Base-by-base conservation (phyloP, 2,888 invertebrate species). In the Cantharis flavilabris region DNA sequence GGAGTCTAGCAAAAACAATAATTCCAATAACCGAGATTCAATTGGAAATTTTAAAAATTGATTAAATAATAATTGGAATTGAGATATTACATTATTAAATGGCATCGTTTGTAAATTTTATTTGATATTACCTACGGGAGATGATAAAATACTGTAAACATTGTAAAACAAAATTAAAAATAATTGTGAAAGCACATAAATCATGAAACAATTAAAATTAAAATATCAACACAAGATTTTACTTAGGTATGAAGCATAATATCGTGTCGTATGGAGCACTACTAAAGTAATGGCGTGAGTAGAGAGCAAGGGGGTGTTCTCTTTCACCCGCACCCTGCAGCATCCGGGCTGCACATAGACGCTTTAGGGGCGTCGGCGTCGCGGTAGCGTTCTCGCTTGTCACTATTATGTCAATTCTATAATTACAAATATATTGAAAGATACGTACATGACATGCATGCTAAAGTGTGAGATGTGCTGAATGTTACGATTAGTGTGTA, bases 351-450 rank as follows among this genome's bases (percentile, higher is more conserved):
- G 84, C 83, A 84, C 85, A 85, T 84, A 83, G 87, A 86, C 84
- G 86, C 84, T 85, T 80, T 85, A 85, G 86, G 88, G 88, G 88
- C 88, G 88, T 87, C 87, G 87, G 84, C 88, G 87, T 86, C 86
- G 85, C 79, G 83, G 80, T 80, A 83, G 85, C 86, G 84, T 84
- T 83, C 83, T 83, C 84, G 80, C 83, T 49, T 86, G 86, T 86
- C 86, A 86, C 84, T 82, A 80, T 83, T 83, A 85, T 83, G 85
- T 86, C 86, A 86, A 83, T 83, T 80, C 81, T 81, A 82, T 84
- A 84, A 86, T 85, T 78, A 75, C 71, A 63, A 74, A 73, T 76
- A 76, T 71, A 76, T 63, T 73, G 76, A 78, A 74, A 78, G 75
- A 78, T 78, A 78, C 75, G 78, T 75, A 75, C 75, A 75, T 65